Base-by-base conservation (phyloP, 2,888 invertebrate species). In the Drosophila subquinaria region DNA sequence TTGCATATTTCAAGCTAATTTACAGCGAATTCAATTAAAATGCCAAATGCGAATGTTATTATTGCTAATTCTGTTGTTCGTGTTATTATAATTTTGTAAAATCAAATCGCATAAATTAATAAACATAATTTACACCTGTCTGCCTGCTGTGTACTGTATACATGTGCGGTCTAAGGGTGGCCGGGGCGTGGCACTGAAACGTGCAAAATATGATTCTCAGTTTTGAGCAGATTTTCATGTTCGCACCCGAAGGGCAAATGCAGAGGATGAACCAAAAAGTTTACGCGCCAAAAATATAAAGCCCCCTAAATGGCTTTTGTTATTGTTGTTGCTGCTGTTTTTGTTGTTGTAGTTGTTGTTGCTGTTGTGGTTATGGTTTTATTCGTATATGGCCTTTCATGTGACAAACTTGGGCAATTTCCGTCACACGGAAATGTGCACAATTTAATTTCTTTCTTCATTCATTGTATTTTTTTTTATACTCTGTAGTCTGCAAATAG, bases 341-440 rank as follows among this genome's bases (percentile, higher is more conserved):
- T 51, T 35, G 6, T 23, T 36, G 30, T 40, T 56, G 38, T 20
- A 53, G 36, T 38, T 53, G 35, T 35, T 43, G 13, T 30, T 50
- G 35, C 48, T 43, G 6, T 38, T 59, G 50, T 60, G 65, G 48
- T 53, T 71, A 60, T 56, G 63, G 72, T 43, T 80, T 63, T 55
- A 76, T 75, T 73, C 71, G 68, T 73, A 48, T 69, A 52, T 62
- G 65, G 74, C 48, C 69, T 69, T 77, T 70, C 70, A 69, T 73
- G 73, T 85, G 88, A 84, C 83, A 84, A 88, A 74, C 69, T 77
- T 70, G 77, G 72, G 81, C 83, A 88, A 88, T 84, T 84, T 84
- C 88, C 88, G 86, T 66, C 70, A 69, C 81, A 81, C 86, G 86
- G 86, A 85, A 77, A 82, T 88, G 83, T 84, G 83, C 86, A 80